Base-by-base conservation (phyloP, 2,113 vertebrate species). In the Barbus barbus region DNA sequence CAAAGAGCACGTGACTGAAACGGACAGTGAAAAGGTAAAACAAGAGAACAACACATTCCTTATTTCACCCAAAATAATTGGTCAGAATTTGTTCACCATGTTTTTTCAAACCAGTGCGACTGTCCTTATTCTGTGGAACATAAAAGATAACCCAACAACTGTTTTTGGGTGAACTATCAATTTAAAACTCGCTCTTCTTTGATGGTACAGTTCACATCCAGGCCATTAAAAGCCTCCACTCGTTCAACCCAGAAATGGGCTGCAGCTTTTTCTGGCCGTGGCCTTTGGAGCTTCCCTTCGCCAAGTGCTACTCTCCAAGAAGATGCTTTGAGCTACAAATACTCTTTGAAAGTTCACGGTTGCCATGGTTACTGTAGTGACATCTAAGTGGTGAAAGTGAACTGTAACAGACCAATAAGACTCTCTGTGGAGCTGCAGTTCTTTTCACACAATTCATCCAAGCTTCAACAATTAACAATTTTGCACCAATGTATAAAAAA, bases 401-500 rank as follows among this genome's bases (percentile, higher is more conserved):
- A 38, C 60, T 22, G 26, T 31, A 69, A 14, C 26, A 83, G 61
- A 31, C 46, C 46, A 18, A 28, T 69, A 4, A 20, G 4, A 56
- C 73, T 69, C 28, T 77, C 44, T 28, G 41, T 48, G 18, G 46
- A 58, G 74, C 44, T 33, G 38, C 44, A 79, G 16, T 5, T 16
- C 28, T 58, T 84, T 51, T 65, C 48, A 73, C 58, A 63, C 14
- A 51, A 74, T 83, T 77, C 41, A 13, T 46, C 61, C 20, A 26
- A 65, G 9, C 33, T 80, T 84, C 87, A 80, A 82, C 60, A 11
- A 84, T 84, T 86, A 78, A 82, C 56, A 13, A 84, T 58, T 26
- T 38, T 26, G 72, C 81, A 89, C 78, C 83, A 67, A 60, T 84
- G 86, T 85, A 86, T 93, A 93, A 86, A 94, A 94, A 63, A 67